Percentiles rank a stretch among this genome's conserved stretches.
Conservation (phyloP, 1,140 invertebrate genomes). For the Leguminivora glycinivorella region DNA sequence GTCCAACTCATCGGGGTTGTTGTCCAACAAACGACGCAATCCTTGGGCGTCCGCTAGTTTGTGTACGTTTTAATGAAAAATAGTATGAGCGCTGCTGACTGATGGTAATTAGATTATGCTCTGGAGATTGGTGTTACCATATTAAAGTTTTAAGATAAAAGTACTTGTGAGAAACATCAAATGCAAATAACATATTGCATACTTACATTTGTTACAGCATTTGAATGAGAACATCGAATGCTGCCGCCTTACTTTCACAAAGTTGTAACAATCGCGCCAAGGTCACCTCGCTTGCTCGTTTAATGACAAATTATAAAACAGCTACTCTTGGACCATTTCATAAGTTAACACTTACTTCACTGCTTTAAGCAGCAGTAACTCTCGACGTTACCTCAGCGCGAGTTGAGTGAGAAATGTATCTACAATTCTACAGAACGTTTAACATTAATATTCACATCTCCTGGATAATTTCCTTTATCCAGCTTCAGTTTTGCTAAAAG, state of each 20-base stretch:
- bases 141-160: neutral
- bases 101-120: neutral
- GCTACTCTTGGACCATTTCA: conserved; percentile 3
- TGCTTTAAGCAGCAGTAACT: neutral
- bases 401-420: neutral
- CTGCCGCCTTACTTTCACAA: conserved; percentile 23
- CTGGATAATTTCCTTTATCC: no score
- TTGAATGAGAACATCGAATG: conserved; percentile 25
- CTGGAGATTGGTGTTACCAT: neutral
- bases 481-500: no score
- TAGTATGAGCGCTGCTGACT: no score
- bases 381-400: neutral
- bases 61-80: no score
- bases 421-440: no score
- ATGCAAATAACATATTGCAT: neutral
- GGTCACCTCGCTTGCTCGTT: conserved; percentile 19
- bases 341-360: conserved; percentile 19
- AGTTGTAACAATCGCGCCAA: conserved; percentile 23
- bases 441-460: no score
- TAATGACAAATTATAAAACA: conserved; percentile 25
- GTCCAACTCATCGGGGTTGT: neutral
- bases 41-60: neutral
- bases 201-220: conserved; percentile 8
- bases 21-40: conserved; percentile 1
- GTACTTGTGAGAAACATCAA: neutral